Evolutionary conservation across 1,140 invertebrate genomes (phyloP), one percentile per base, ranked within the genome.

Genomic region (Zaprionus gabonicus): DNA sequence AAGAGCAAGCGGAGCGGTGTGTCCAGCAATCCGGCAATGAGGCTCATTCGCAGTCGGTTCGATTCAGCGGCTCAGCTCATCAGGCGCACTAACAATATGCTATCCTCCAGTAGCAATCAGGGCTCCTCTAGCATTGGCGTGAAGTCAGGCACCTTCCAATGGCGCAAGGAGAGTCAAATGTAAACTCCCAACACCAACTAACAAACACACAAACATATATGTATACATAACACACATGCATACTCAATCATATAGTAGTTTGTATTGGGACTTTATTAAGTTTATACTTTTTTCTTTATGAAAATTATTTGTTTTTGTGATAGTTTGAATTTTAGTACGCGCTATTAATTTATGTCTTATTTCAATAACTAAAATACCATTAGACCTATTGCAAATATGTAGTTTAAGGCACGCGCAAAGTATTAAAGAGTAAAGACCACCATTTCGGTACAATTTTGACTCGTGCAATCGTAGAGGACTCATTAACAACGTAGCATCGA

Each of bases 21-120:
- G 73, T 97, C 98, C 9, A 98, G 97, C 4, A 98, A 98, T 93
- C 97, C 97, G 41, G 97, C 97, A 64, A 95, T 97, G 94, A 94
- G 96, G 82, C 94, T 97, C 62, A 96, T 97, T 77, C 95, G 95
- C 83, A 96, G 95, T 91, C 95, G 95, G 77, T 94, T 96, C 79
- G 95, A 96, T 88, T 94, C 94, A 13, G 94, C 94, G 12, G 94
- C 94, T 92, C 94, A 86, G 93, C 92, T 92, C 78, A 94, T 81
- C 85, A 93, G 85, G 76, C 92, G 78, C 62, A 93, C 92, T 41
- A 93, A 92, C 62, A 93, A 92, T 70, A 87, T 91, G 73, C 76
- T 87, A 51, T 93, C 75, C 91, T 94, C 85, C 85, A 93, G 63
- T 64, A 93, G 86, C 71, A 93, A 91, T 76, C 91, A 93, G 68